phyloP scores from a whole-genome alignment of 2,113 vertebrate genomes.

The Hemiscyllium ocellatum region DNA sequence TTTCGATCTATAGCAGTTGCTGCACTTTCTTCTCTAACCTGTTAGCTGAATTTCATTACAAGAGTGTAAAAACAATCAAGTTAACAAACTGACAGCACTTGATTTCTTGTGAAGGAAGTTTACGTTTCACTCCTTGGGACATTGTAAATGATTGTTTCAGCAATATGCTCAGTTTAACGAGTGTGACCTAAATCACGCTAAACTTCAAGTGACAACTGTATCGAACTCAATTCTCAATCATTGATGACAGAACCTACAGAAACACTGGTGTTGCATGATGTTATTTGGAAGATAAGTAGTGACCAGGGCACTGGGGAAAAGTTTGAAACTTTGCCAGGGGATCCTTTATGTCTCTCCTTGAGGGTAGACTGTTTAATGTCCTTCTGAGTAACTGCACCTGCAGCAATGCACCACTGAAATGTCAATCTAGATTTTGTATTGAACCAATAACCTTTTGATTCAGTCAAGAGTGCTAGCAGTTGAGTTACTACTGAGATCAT shows the following conservation, averaged over 20 bases:
- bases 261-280: background rate
- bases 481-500: no score
- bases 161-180: background rate
- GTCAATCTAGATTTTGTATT: no score
- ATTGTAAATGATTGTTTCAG: background rate
- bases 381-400: background rate
- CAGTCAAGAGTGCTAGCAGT: no score
- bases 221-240: background rate
- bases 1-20: background rate
- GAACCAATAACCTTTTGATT: no score
- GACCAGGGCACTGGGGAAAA: background rate
- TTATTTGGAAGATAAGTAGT: background rate
- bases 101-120: background rate
- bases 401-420: background rate
- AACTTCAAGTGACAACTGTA: background rate
- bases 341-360: background rate
- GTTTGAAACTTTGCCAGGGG: background rate
- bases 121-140: background rate
- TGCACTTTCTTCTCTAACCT: background rate
- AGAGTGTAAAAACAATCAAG: background rate
- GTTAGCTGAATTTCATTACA: background rate
- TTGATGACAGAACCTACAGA: background rate
- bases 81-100: background rate
- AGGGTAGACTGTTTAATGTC: no score
- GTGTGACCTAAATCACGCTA: background rate